Base-by-base conservation (phyloP, 2,888 invertebrate species). In the Artemia sp. region DNA sequence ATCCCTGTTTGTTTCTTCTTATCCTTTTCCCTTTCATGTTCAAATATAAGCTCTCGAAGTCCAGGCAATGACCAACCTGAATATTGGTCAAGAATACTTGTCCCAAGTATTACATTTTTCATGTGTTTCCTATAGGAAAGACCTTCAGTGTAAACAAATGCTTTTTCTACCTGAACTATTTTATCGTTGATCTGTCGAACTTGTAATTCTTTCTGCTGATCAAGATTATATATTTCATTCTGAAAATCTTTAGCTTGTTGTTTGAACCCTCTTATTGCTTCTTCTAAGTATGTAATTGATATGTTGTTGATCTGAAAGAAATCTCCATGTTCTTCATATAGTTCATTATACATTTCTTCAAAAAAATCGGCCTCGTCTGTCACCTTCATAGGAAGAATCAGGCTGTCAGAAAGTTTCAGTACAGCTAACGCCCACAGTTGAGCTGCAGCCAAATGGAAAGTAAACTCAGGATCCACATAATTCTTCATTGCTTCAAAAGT, bases 401-500 rank as follows among this genome's bases (percentile, higher is more conserved):
- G 67, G 8, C 70, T 68, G 66, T 74, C 73, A n/a, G 73, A 71
- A 14, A 74, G 69, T 14, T 68, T 69, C 19, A 73, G 58, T 11
- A 52, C 72, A 51, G 73, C 66, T 52, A 72, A 71, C 11, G 71
- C 73, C 72, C 73, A 72, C 12, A 74, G 68, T 10, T 70, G 69
- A 14, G 73, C 73, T 52, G 73, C 51, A 9, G 73, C 71, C 64
- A 71, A 67, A 66, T 77, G 76, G 24, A 76, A 74, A n/a, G 72
- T 72, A 73, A 76, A 77, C 51, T 74, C 73, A 1, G 76, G 76
- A 73, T 78, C 78, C 19, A 78, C 74, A 70, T 74, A 75, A 24
- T 71, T 74, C 66, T 73, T 72, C 67, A 78, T 74, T 52, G 77
- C 76, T 8, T 77, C 75, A 71, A 75, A 76, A 12, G 75, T 77